These are phyloP conservation scores for Leptopilina drosophilae DNA, from an alignment of 2,888 invertebrate species.

Conservation along the genomic window DNA sequence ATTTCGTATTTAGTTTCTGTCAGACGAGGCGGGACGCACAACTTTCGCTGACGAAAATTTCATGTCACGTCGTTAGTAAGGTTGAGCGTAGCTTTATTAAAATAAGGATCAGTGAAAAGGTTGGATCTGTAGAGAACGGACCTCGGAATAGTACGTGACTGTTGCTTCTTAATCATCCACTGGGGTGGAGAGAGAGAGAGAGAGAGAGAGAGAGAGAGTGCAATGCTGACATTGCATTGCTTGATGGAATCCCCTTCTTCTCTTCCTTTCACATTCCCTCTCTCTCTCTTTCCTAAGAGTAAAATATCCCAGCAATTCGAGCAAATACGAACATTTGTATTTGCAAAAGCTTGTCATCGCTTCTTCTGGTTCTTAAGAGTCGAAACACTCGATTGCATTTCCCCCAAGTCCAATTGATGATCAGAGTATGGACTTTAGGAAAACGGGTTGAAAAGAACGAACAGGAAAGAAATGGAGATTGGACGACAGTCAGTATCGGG, in stretches of 20 bases:
- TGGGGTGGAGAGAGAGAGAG: slow-evolving; percentile 11
- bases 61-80: slow-evolving; percentile 25
- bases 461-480: slow-evolving; percentile 48
- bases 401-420: slow-evolving; percentile 31
- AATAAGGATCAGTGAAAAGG: slow-evolving; percentile 32
- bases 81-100: slow-evolving; percentile 20
- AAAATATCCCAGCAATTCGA: neutral
- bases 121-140: slow-evolving; percentile 11
- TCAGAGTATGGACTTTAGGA: neutral
- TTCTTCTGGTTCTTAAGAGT: slow-evolving; percentile 36
- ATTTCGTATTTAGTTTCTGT: too few relatives aligned
- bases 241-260: neutral
- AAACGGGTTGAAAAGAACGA: slow-evolving; percentile 15
- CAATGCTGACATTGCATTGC: slow-evolving; percentile 27
- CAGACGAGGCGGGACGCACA: too few relatives aligned
- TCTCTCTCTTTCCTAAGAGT: neutral
- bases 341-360: slow-evolving; percentile 30
- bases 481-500: slow-evolving; percentile 54
- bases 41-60: slow-evolving; percentile 9
- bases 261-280: neutral
- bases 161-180: slow-evolving; percentile 20
- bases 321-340: neutral
- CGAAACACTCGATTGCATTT: slow-evolving; percentile 41
- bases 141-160: slow-evolving; percentile 27
- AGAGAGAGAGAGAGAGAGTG: slow-evolving; percentile 17